Percentiles rank a stretch among this genome's conserved stretches.
Conservation (phyloP, 2,113 vertebrate species). For the Lutjanus erythropterus region DNA sequence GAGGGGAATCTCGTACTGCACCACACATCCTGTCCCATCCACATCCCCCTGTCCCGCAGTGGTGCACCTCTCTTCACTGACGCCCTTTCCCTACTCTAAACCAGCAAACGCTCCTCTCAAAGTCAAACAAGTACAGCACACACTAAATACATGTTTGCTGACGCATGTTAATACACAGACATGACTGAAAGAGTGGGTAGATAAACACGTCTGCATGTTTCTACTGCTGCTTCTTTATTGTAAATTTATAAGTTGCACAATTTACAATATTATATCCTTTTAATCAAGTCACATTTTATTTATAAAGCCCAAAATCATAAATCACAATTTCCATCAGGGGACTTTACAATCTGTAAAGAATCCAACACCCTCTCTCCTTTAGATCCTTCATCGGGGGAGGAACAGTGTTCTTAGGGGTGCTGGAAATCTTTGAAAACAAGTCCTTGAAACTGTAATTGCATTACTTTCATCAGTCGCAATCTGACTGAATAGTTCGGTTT, state of each 20-base stretch:
- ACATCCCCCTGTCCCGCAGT: conserved; percentile 71
- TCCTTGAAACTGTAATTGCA: too few species aligned
- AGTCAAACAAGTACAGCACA: conserved; percentile 47
- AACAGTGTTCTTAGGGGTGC: too few species aligned
- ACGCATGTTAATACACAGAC: background rate
- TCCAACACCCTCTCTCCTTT: too few species aligned
- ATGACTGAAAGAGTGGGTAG: background rate
- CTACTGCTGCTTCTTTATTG: background rate
- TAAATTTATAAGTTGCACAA: background rate
- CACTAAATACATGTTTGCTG: conserved; percentile 15
- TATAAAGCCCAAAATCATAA: too few species aligned
- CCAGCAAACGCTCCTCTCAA: conserved; percentile 48
- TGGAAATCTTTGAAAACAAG: too few species aligned
- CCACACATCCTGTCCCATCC: conserved; percentile 79
- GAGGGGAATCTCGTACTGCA: conserved; percentile 82
- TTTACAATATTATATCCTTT: background rate
- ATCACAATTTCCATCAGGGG: too few species aligned
- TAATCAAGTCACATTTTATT: too few species aligned
- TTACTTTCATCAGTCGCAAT: too few species aligned
- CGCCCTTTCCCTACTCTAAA: conserved; percentile 47
- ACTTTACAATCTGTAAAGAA: too few species aligned
- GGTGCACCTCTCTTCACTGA: conserved; percentile 71
- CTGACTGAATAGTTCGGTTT: too few species aligned
- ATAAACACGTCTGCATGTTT: background rate
- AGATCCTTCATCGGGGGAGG: too few species aligned